Evolutionary conservation across 2,113 vertebrate genomes (phyloP).

Genomic region (Oceanites oceanicus): DNA sequence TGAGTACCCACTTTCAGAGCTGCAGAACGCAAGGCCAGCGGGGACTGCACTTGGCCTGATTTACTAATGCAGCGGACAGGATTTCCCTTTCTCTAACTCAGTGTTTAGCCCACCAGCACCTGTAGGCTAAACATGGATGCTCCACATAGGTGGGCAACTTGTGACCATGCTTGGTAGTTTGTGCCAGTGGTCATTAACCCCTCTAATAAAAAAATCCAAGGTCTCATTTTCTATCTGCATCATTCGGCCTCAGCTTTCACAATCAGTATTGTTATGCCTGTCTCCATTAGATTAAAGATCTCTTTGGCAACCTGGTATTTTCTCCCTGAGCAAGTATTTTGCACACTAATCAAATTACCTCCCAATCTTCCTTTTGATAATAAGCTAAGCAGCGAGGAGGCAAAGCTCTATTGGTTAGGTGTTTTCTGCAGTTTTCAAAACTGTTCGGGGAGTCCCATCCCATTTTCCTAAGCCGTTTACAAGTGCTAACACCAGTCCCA

Average conservation of each 20-base stretch:
- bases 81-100: not conserved
- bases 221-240: not conserved
- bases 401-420: not conserved
- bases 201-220: not conserved
- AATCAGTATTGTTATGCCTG: not conserved
- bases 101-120: not conserved
- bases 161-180: not conserved
- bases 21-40: not conserved
- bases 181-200: not conserved
- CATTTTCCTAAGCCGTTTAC: not conserved
- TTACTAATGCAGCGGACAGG: not conserved
- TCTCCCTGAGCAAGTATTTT: constrained; percentile 11
- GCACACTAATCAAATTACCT: constrained; percentile 18
- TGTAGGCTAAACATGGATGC: rapidly evolving
- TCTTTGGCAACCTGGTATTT: constrained; percentile 36
- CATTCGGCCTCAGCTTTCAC: not conserved
- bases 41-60: not conserved
- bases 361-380: constrained; percentile 1
- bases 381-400: constrained; percentile 3
- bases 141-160: not conserved
- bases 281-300: constrained; percentile 31
- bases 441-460: not conserved
- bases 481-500: not conserved
- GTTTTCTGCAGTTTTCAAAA: not conserved
- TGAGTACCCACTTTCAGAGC: not conserved